These are phyloP conservation scores for Lepisosteus oculatus DNA, from an alignment of 2,113 vertebrate genomes.

Conservation along the genomic window DNA sequence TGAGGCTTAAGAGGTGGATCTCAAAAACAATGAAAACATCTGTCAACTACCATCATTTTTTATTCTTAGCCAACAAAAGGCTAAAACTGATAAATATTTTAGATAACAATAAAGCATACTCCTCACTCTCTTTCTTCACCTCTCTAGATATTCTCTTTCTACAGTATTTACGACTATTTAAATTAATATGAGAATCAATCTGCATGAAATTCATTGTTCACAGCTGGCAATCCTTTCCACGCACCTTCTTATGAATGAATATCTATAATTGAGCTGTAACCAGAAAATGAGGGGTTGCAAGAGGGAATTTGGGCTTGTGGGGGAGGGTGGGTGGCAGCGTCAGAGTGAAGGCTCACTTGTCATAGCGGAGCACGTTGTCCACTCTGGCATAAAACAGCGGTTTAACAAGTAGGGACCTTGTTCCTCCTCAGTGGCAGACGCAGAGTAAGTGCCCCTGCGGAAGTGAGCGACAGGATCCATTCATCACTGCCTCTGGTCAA, in stretches of 20 bases:
- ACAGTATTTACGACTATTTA: too few species aligned
- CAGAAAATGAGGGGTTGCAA: too few species aligned
- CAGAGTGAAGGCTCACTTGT: conserved; percentile 28
- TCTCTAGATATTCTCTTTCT: too few species aligned
- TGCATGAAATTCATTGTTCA: not conserved
- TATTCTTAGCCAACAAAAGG: too few species aligned
- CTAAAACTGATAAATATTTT: too few species aligned
- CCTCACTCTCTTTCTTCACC: too few species aligned
- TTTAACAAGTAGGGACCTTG: conserved; percentile 58
- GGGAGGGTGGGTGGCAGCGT: too few species aligned
- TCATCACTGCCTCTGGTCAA: conserved; percentile 68
- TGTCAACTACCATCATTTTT: too few species aligned
- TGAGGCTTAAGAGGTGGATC: too few species aligned
- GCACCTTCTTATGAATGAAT: not conserved
- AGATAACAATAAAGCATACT: too few species aligned
- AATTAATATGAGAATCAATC: not conserved
- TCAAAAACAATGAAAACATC: too few species aligned
- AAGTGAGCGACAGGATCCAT: conserved; percentile 63
- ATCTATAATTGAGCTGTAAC: conserved; percentile 1
- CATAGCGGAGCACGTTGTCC: conserved; percentile 62
- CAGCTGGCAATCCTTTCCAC: not conserved
- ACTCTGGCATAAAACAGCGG: conserved; percentile 57
- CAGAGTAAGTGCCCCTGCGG: conserved; percentile 39
- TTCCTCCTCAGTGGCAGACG: conserved; percentile 44
- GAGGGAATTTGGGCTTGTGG: too few species aligned